A percentile compares a stretch with the other conserved stretches of the same genome.
Evolutionary conservation across 1,140 invertebrate species (phyloP).

Genomic region (Bombus sylvicola): DNA sequence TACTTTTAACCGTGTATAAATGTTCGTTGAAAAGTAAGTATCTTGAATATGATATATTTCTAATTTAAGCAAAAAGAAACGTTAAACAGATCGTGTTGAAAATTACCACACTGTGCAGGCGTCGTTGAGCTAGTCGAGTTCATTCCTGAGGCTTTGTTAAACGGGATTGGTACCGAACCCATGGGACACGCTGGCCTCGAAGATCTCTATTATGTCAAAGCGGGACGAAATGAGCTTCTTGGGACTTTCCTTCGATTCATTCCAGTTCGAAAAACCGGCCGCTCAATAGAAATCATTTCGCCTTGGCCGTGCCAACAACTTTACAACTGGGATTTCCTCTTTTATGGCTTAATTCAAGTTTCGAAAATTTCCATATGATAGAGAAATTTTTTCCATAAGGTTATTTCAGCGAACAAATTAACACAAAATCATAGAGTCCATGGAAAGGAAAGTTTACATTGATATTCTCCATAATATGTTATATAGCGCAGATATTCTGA

Average conservation of each 20-base stretch:
- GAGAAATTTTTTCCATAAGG: not conserved
- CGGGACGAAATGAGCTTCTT: constrained; percentile 71
- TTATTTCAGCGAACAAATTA: not conserved
- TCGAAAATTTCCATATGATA: not conserved
- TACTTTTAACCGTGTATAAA: too few species aligned
- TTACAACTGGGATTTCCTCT: not conserved
- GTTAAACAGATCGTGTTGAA: constrained; percentile 48
- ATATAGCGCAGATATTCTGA: not conserved
- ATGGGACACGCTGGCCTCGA: constrained; percentile 65
- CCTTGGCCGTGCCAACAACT: not conserved
- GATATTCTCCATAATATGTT: not conserved
- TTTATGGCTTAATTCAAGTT: not conserved
- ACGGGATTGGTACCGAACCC: constrained; percentile 71
- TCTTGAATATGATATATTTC: constrained; percentile 20
- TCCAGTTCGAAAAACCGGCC: constrained; percentile 54
- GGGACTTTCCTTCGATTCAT: constrained; percentile 67
- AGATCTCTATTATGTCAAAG: constrained; percentile 73
- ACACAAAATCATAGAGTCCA: not conserved
- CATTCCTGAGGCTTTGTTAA: constrained; percentile 71
- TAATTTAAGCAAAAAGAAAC: constrained; percentile 48
- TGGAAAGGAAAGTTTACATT: not conserved
- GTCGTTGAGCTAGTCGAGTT: constrained; percentile 66
- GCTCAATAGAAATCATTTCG: constrained; percentile 60
- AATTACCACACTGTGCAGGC: constrained; percentile 46
- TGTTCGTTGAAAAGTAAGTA: not conserved